Percentiles rank a stretch among this genome's conserved stretches.
These are phyloP conservation scores for Pseudomyrmex concolor DNA, from an alignment of 1,140 invertebrate species.

Conservation along the genomic window DNA sequence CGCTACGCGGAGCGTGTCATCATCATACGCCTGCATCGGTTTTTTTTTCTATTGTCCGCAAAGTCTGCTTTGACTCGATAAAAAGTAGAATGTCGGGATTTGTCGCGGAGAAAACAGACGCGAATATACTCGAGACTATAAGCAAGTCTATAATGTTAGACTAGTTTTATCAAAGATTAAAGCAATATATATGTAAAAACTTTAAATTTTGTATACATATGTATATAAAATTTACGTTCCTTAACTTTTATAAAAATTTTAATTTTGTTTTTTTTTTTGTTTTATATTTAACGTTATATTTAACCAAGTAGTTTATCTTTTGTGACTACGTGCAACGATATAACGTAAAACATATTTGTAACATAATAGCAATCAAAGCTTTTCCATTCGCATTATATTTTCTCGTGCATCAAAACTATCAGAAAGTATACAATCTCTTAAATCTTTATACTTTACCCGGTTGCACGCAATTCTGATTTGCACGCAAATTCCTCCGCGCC, in stretches of 20 bases:
- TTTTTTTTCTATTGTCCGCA: slow-evolving; percentile 17
- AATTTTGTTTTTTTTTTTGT: background rate
- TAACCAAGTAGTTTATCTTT: background rate
- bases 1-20: background rate
- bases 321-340: background rate
- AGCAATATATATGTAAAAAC: too few relatives aligned
- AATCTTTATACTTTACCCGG: slow-evolving; percentile 10
- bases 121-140: background rate
- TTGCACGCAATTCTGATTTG: background rate
- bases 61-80: background rate
- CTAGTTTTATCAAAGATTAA: too few relatives aligned
- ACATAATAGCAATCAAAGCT: background rate
- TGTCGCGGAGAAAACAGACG: background rate
- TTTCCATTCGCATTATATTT: background rate
- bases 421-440: background rate
- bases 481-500: slow-evolving; percentile 32
- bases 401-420: background rate
- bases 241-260: background rate
- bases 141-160: too few relatives aligned
- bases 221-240: background rate
- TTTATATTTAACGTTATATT: background rate
- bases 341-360: background rate
- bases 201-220: too few relatives aligned
- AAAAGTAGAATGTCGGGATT: background rate
- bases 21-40: background rate